Percentiles rank a stretch among this genome's conserved stretches.
phyloP scores from a whole-genome alignment of 2,888 invertebrate genomes.

The Agonopterix heracliana region DNA sequence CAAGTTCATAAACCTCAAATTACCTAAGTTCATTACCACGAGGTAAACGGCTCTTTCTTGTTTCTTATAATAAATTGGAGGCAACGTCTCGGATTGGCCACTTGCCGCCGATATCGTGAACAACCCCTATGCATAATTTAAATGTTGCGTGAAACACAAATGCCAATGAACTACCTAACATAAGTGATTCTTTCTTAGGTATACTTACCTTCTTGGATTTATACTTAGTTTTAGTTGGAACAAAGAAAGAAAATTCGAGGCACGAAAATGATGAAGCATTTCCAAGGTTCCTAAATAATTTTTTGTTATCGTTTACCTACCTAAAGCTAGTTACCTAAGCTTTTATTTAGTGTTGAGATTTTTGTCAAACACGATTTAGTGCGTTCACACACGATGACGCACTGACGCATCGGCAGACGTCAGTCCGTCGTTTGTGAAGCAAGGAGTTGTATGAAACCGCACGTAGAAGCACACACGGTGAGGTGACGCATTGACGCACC shows the following conservation, averaged over 20 bases:
- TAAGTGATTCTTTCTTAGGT: not conserved
- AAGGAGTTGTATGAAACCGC: too few relatives aligned
- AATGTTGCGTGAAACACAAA: constrained; percentile 39
- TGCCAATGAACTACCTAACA: constrained; percentile 38
- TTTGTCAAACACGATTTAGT: too few relatives aligned
- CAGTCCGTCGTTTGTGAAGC: too few relatives aligned
- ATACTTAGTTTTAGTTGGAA: not conserved
- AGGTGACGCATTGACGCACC: too few relatives aligned
- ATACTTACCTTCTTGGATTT: not conserved
- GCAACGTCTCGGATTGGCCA: constrained; percentile 12
- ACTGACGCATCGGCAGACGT: too few relatives aligned
- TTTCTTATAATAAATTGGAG: constrained; percentile 7
- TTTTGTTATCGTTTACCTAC: too few relatives aligned
- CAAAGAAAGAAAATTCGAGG: not conserved
- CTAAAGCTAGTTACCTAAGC: too few relatives aligned
- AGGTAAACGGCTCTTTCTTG: constrained; percentile 24
- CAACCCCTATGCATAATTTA: constrained; percentile 29
- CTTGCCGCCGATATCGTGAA: constrained; percentile 19
- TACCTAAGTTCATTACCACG: constrained; percentile 43
- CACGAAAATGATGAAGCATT: too few relatives aligned
- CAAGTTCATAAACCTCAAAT: constrained; percentile 22
- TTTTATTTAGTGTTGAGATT: too few relatives aligned
- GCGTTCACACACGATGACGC: too few relatives aligned
- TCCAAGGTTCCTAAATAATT: too few relatives aligned
- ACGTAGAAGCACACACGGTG: too few relatives aligned